phyloP scores from a whole-genome alignment of 2,113 vertebrate genomes.

The Indri indri region DNA sequence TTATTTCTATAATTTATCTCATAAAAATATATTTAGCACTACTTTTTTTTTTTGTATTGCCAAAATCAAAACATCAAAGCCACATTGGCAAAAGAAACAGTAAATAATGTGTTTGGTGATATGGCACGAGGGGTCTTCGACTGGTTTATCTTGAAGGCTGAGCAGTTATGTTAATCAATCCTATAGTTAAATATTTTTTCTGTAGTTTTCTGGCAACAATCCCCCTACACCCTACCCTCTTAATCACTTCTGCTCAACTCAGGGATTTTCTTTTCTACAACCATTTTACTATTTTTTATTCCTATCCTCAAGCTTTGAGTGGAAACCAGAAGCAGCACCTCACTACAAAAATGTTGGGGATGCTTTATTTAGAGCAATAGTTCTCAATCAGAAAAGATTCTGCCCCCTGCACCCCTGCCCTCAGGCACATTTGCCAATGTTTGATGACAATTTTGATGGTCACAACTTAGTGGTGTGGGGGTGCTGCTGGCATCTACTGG shows the following conservation, averaged over 20 bases:
- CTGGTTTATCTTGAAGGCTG: neutral
- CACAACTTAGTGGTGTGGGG: neutral
- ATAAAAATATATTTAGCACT: neutral
- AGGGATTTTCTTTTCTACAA: neutral
- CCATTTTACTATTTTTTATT: neutral
- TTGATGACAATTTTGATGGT: neutral
- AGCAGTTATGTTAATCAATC: neutral
- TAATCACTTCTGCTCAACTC: neutral
- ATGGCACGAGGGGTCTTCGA: neutral
- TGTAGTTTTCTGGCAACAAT: neutral
- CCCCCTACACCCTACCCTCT: neutral
- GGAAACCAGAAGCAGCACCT: neutral
- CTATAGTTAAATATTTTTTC: neutral
- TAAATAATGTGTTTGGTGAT: neutral
- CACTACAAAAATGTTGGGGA: neutral
- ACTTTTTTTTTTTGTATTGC: neutral
- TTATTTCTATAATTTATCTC: neutral
- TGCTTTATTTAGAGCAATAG: neutral
- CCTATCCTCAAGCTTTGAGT: neutral
- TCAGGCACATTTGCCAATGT: neutral
- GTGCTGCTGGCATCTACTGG: neutral
- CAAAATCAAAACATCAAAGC: conserved; percentile 20
- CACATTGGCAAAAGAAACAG: neutral
- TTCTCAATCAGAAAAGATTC: neutral
- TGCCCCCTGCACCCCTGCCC: neutral